Evolutionary conservation across 2,888 invertebrate species (phyloP), one percentile per base, ranked within the genome.

Genomic region (Kryphioiulus occultus): DNA sequence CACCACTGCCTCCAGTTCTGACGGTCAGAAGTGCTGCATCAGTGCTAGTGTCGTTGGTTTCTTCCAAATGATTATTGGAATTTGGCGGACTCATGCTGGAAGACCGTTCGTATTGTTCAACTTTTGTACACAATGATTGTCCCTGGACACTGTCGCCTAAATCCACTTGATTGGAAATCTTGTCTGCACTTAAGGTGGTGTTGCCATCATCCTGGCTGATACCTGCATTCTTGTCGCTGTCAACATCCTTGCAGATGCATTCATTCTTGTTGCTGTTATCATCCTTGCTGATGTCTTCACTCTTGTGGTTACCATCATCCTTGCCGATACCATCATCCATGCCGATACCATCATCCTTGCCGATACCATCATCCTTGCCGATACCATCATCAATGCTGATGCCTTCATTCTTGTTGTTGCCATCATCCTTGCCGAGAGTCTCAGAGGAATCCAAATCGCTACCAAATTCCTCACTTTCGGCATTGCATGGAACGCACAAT

Each of bases 361-460:
- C 30, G 26, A 17, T 32, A 19, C 19, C 32, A 10, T 32, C 30
- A n/a, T 59, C 22, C 59, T 59, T 59, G 22, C 10, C 7, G 22
- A 4, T 59, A 12, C 15, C 19, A 17, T 83, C 87, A 30, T 39
- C 87, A n/a, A 82, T 87, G 30, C 83, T 82, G 15, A 87, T 22
- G 22, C 22, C 26, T 26, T 78, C 30, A n/a, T 59, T 59, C 59
- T 59, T 59, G 22, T 22, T 22, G 22, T 22, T 59, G n/a, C 15
- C 30, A 17, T 83, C 87, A 30, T 39, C 87, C 42, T 87, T 87
- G 30, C 87, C 87, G 15, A 87, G 59, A 32, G 87, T 87, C 30
- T 87, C 87, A 10, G 47, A 47, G 15, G 87, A 59, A 68, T 86
- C 86, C n/a, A 59, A 19, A 59, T 86, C 86, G 19, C 86, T 59